Conservation (phyloP, 2,888 invertebrate genomes). For the Melikaiella ostensackeni region DNA sequence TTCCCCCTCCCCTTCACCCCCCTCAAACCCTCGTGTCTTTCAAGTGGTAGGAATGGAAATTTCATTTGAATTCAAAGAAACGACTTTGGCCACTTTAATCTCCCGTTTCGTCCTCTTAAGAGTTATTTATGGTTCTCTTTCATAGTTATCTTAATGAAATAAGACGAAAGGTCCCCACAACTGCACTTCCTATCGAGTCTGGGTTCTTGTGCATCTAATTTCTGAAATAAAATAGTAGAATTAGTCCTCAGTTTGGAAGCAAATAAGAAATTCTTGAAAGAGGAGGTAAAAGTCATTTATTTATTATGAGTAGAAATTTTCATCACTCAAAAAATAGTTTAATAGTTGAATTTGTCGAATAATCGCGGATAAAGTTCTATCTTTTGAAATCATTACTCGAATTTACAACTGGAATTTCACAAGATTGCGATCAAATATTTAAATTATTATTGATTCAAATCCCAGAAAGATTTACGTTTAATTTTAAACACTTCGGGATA, state of each 20-base stretch:
- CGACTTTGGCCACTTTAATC: not conserved
- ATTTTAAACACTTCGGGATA: no score
- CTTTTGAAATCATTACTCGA: no score
- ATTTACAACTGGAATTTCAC: no score
- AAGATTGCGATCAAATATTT: no score
- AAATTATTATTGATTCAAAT: no score
- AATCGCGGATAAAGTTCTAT: no score
- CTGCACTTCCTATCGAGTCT: not conserved
- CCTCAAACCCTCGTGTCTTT: not conserved
- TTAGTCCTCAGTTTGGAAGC: not conserved
- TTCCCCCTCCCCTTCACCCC: not conserved
- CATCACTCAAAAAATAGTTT: no score
- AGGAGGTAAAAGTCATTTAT: not conserved
- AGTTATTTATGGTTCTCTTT: conserved; percentile 2
- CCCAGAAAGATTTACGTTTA: no score
- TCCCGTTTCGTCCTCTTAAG: not conserved
- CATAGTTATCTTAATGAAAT: not conserved
- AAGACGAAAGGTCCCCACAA: not conserved
- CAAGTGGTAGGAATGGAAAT: conserved; percentile 11
- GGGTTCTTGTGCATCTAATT: not conserved
- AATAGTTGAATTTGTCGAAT: no score
- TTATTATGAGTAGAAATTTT: no score
- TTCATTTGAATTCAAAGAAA: conserved; percentile 1
- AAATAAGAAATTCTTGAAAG: not conserved
- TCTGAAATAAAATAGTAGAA: not conserved